Evolutionary conservation across 2,888 invertebrate genomes (phyloP).

Genomic region (Andrena praecox): DNA sequence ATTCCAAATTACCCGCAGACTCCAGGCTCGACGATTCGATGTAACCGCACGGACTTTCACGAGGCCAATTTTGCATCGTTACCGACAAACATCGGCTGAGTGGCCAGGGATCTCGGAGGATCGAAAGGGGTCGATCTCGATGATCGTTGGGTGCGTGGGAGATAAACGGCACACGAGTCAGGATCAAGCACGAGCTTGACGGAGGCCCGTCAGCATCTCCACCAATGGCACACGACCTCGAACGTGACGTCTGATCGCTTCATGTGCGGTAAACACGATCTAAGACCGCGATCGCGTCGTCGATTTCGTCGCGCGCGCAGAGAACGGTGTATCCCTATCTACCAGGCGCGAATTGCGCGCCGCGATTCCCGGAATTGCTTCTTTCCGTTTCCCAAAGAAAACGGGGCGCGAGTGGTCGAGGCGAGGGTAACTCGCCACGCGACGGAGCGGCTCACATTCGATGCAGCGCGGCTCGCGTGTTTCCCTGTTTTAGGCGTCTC

Average conservation of each 20-base stretch:
- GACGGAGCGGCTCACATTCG: conserved; percentile 15
- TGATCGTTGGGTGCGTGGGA: conserved; percentile 34
- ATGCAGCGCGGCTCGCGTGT: not conserved
- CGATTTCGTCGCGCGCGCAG: conserved; percentile 35
- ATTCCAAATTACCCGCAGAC: too few relatives aligned
- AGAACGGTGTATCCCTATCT: conserved; percentile 9
- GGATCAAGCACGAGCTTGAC: conserved; percentile 75
- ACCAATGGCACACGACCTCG: conserved; percentile 72
- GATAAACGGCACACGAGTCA: conserved; percentile 71
- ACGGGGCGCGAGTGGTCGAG: not conserved
- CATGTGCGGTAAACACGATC: conserved; percentile 53
- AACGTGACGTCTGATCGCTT: conserved; percentile 75
- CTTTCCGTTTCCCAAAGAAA: not conserved
- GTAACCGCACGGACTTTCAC: too few relatives aligned
- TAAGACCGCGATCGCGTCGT: conserved; percentile 36
- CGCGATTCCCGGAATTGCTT: conserved; percentile 17
- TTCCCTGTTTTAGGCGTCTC: not conserved
- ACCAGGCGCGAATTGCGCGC: conserved; percentile 5
- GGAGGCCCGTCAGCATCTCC: conserved; percentile 75
- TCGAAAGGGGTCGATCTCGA: conserved; percentile 9
- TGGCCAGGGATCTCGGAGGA: too few relatives aligned
- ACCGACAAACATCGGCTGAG: too few relatives aligned
- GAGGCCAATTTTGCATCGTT: too few relatives aligned
- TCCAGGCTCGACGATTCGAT: too few relatives aligned
- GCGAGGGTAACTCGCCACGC: not conserved